Base-by-base conservation (phyloP, 2,888 invertebrate genomes). In the Pseudococcus viburni region DNA sequence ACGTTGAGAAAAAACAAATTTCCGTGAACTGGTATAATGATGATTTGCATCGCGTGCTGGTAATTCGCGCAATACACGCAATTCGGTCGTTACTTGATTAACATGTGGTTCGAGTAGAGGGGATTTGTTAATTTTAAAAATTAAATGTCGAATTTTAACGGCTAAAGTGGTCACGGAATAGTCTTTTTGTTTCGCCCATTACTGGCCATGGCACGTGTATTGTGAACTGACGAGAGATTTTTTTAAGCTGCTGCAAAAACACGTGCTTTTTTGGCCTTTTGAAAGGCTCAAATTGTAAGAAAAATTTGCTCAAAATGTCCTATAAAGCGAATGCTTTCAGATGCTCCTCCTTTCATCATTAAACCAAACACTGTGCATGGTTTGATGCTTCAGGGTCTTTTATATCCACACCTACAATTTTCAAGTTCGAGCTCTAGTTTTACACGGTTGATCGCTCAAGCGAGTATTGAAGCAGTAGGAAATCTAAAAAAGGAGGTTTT, bases 371-470 rank as follows among this genome's bases (percentile, higher is more conserved):
- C 39, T 73, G 15, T 73, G 15, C 73, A 33, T 33, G 26, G 26
- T 39, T 73, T 73, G 9, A 33, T 73, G 39, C 73, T 17, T 73
- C 73, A 17, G 73, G 73, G 73, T 73, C 5, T 42, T 42, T 42
- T 42, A 33, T 19, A 80, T 80, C 42, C 42, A 80, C 80, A 19
- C 80, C 80, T 80, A 42, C 42, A 80, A 80, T 80, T 80, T 80
- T 80, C 80, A 80, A 80, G 80, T 46, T 80, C 80, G 15, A 80
- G 80, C 46, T 42, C 80, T n/a, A 80, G 42, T 80, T 80, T 80
- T 80, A 42, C 46, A 80, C 42, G 80, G 42, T 80, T 80, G 80
- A 80, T 80, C 80, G n/a, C 80, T 80, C 80, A 80, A 80, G 80
- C 80, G 80, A 39, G n/a, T 17, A 80, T 80, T 80, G 3, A 17